Percentiles rank a stretch among this genome's conserved stretches.
These are phyloP conservation scores for Neogobius melanostomus DNA, from an alignment of 2,113 vertebrate species.

Conservation along the genomic window DNA sequence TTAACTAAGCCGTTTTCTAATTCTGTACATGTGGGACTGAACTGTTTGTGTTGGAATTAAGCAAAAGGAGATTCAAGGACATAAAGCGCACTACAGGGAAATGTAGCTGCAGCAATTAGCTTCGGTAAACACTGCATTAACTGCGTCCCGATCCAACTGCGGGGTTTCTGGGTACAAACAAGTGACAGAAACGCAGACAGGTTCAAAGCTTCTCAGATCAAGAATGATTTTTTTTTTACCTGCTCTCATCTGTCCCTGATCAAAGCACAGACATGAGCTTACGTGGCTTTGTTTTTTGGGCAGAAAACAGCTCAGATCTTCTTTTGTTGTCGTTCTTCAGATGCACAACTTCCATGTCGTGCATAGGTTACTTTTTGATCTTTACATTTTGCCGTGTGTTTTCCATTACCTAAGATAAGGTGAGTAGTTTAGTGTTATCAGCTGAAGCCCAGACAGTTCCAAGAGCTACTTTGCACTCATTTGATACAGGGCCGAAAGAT, in stretches of 20 bases:
- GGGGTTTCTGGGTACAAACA: constrained; percentile 11
- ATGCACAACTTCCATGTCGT: too few species aligned
- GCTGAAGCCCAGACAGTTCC: not conserved
- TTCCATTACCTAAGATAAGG: not conserved
- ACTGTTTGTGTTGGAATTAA: constrained; percentile 3
- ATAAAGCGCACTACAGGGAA: not conserved
- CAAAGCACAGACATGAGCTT: constrained; percentile 9
- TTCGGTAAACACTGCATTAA: not conserved
- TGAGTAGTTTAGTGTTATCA: not conserved
- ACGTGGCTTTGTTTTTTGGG: not conserved
- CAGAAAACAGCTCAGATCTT: not conserved
- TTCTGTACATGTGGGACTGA: not conserved
- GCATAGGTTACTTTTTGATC: not conserved
- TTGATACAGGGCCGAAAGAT: too few species aligned
- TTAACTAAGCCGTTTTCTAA: too few species aligned
- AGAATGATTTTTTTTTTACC: constrained; percentile 7
- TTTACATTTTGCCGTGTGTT: not conserved
- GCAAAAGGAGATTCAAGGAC: not conserved
- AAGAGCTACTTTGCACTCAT: not conserved
- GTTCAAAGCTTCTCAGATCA: not conserved
- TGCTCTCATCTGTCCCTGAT: constrained; percentile 16
- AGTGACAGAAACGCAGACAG: not conserved
- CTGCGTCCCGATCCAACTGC: constrained; percentile 13
- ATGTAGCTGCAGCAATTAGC: not conserved
- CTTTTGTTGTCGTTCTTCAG: too few species aligned